Conservation (phyloP, 2,888 invertebrate species). For the Dicranocentrus wangi region DNA sequence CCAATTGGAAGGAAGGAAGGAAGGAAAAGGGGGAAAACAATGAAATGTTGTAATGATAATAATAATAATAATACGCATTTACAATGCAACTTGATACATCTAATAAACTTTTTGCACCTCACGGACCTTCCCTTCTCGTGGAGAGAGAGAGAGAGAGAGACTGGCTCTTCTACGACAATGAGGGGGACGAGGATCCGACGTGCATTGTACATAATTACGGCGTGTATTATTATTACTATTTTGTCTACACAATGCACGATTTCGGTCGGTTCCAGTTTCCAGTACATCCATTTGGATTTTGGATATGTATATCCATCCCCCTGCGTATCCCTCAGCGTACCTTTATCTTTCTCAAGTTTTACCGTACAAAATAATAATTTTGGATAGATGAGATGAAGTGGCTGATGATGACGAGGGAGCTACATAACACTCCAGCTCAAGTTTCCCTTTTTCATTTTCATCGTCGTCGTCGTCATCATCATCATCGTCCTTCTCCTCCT, state of each 20-base stretch:
- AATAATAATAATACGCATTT: constrained; percentile 12
- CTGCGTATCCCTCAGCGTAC: neutral
- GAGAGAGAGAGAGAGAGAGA: no score
- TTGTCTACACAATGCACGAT: no score
- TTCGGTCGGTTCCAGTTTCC: no score
- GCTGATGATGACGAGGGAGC: no score
- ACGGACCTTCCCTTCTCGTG: neutral
- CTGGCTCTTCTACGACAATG: no score
- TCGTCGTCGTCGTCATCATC: constrained; percentile 2
- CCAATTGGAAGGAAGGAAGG: constrained; percentile 23
- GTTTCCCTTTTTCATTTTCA: constrained; percentile 53
- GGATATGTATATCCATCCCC: neutral
- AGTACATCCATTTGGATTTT: no score
- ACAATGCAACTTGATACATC: constrained; percentile 8
- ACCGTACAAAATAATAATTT: neutral
- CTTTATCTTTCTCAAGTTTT: constrained; percentile 14
- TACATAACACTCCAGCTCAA: no score
- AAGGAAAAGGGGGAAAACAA: constrained; percentile 22
- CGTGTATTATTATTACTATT: no score
- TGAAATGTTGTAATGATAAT: constrained; percentile 9
- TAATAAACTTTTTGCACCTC: constrained; percentile 36
- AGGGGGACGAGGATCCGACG: no score
- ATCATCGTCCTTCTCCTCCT: neutral
- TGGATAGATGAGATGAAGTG: no score
- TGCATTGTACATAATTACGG: no score